Conservation (phyloP, 2,113 vertebrate genomes). For the Albula goreensis region DNA sequence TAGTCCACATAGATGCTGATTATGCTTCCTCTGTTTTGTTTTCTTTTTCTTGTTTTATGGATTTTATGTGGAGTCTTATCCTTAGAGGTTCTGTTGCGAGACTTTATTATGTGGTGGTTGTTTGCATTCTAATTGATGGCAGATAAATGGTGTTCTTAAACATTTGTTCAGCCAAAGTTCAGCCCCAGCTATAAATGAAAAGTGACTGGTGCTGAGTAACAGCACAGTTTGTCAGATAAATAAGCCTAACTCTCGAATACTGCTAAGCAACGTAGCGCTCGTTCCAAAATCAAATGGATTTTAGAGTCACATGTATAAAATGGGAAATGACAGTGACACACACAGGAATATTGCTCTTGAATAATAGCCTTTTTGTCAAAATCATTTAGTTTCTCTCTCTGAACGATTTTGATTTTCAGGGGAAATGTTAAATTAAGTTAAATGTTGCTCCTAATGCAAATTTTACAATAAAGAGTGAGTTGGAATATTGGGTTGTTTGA, state of each 20-base stretch:
- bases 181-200: not conserved
- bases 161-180: not conserved
- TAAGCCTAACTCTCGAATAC: constrained; percentile 16
- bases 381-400: constrained; percentile 17
- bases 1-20: not conserved
- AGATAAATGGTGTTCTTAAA: not conserved
- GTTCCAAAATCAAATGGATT: constrained; percentile 31
- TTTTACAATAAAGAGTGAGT: not conserved
- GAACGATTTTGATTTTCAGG: constrained; percentile 16
- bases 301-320: constrained; percentile 23
- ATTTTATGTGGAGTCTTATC: not conserved
- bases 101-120: not conserved
- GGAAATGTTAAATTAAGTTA: constrained; percentile 19
- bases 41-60: not conserved
- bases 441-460: constrained; percentile 18
- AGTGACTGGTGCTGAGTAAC: not conserved
- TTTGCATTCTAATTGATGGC: not conserved
- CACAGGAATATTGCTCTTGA: constrained; percentile 24
- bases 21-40: not conserved
- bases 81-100: not conserved
- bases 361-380: constrained; percentile 24
- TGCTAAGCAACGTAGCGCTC: constrained; percentile 21
- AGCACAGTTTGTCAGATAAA: constrained; percentile 1
- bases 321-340: constrained; percentile 24
- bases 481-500: constrained; percentile 8